A percentile compares a stretch with the other conserved stretches of the same genome.
Conservation (phyloP, 2,113 vertebrate genomes). For the Empidonax traillii region DNA sequence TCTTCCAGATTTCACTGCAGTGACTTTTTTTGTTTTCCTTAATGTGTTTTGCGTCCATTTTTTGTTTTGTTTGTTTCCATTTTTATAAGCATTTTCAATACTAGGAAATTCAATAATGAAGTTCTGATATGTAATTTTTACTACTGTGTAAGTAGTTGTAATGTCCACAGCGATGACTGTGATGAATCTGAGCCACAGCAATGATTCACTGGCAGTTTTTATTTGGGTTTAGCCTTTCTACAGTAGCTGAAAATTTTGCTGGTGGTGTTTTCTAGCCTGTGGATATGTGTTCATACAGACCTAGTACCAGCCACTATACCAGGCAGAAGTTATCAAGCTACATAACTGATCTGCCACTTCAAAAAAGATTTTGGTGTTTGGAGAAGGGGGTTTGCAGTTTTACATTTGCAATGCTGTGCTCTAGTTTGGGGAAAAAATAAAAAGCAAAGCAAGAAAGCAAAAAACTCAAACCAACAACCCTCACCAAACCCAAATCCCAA, state of each 20-base stretch:
- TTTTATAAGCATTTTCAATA: not conserved
- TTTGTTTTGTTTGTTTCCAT: not conserved
- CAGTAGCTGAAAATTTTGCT: not conserved
- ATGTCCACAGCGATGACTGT: not conserved
- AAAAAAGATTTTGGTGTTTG: not conserved
- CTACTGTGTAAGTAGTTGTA: not conserved
- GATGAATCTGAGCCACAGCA: not conserved
- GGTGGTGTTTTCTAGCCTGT: not conserved
- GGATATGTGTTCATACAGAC: not conserved
- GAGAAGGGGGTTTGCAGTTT: not conserved
- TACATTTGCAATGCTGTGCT: not conserved
- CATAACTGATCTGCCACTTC: not conserved
- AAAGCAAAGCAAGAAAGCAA: not conserved
- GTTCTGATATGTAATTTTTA: not conserved
- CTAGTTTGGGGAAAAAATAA: not conserved
- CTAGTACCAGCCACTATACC: not conserved
- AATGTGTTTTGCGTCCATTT: not conserved
- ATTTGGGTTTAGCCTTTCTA: not conserved
- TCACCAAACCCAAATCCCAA: not conserved
- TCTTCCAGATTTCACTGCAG: not conserved
- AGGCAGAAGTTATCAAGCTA: not conserved
- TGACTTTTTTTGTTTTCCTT: no score
- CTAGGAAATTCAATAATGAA: not conserved
- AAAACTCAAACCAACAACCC: not conserved
- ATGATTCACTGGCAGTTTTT: not conserved